A percentile compares a stretch with the other conserved stretches of the same genome.
Evolutionary conservation across 2,888 invertebrate genomes (phyloP).

Genomic region (Cremastobaeus sp.): DNA sequence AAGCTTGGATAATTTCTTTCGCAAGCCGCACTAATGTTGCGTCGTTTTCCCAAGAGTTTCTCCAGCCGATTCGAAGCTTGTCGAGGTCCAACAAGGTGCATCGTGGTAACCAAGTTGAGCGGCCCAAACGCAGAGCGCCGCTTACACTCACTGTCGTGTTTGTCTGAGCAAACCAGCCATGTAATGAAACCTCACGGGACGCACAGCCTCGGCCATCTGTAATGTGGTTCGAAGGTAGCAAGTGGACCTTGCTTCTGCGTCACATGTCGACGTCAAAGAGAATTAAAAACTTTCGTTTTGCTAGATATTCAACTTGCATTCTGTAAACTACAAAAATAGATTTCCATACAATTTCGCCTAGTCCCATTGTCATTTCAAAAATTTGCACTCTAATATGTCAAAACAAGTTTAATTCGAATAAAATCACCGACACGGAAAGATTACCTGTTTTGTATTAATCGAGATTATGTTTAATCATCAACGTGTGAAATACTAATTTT

Average conservation of each 20-base stretch:
- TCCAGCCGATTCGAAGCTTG: conserved; percentile 10
- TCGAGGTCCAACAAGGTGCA: conserved; percentile 41
- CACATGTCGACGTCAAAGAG: conserved; percentile 68
- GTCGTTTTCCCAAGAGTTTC: conserved; percentile 47
- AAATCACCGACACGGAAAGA: no score
- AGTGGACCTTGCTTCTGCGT: conserved; percentile 63
- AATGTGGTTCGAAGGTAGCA: conserved; percentile 65
- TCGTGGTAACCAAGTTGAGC: conserved; percentile 25
- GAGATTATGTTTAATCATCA: no score
- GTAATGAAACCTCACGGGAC: conserved; percentile 75
- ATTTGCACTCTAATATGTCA: no score
- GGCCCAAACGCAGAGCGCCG: conserved; percentile 30
- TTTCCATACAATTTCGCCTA: no score
- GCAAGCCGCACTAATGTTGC: conserved; percentile 12
- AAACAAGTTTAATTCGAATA: no score
- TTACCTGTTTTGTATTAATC: no score
- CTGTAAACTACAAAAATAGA: background rate
- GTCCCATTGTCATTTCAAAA: no score
- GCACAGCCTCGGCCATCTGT: conserved; percentile 57
- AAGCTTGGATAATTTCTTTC: conserved; percentile 24
- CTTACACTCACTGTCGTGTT: conserved; percentile 68
- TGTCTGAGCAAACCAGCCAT: conserved; percentile 74
- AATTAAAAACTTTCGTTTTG: conserved; percentile 63
- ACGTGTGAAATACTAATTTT: no score
- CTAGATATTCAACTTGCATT: no score